Conservation (phyloP, 1,140 invertebrate species). For the Zaprionus davidi region DNA sequence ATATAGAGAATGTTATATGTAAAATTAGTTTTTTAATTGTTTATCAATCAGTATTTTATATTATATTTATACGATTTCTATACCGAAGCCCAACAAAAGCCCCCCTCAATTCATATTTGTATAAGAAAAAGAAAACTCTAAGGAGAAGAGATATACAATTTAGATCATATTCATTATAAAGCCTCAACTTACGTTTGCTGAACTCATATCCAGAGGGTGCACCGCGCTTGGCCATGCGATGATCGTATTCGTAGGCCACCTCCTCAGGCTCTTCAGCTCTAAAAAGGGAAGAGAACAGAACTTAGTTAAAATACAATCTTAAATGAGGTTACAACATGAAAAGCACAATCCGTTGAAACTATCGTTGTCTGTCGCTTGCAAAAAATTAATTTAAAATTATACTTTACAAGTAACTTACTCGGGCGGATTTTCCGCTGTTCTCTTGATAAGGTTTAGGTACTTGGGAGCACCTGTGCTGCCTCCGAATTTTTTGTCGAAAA, state of each 20-base stretch:
- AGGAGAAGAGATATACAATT: background rate
- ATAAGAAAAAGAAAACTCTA: background rate
- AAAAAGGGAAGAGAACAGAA: constrained; percentile 46
- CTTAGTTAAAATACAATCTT: background rate
- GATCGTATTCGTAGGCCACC: constrained; percentile 72
- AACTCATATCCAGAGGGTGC: constrained; percentile 67
- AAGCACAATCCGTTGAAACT: constrained; percentile 13
- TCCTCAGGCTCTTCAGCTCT: constrained; percentile 69
- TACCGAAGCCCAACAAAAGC: constrained; percentile 4
- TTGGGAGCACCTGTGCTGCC: constrained; percentile 59
- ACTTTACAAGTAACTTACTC: constrained; percentile 83
- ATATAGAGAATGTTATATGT: constrained; percentile 31
- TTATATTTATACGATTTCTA: constrained; percentile 33
- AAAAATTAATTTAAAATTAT: constrained; percentile 65
- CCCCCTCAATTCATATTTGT: background rate
- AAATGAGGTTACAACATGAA: constrained; percentile 6
- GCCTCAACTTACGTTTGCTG: constrained; percentile 67
- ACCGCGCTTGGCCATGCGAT: constrained; percentile 65
- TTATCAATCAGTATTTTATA: constrained; percentile 19
- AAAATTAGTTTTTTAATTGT: constrained; percentile 29
- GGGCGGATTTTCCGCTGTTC: constrained; percentile 76
- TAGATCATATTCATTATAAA: background rate
- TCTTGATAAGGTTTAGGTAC: constrained; percentile 66
- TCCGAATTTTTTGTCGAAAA: constrained; percentile 74
- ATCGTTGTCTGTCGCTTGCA: constrained; percentile 20